A percentile compares a stretch with the other conserved stretches of the same genome.
phyloP scores from a whole-genome alignment of 1,140 invertebrate species.

The Zaprionus taronus region DNA sequence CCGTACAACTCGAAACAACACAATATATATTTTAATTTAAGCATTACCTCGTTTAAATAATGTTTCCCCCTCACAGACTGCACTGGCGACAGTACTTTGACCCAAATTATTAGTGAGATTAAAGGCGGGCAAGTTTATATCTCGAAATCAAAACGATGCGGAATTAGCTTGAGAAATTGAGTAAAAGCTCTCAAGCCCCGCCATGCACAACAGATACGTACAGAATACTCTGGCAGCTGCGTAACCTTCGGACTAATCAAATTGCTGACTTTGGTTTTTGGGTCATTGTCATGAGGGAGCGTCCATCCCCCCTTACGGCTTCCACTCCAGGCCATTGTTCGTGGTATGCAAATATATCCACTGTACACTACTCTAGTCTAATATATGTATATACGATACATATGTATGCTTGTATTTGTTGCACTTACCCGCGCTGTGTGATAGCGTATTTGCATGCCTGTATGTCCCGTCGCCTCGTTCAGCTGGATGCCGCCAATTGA shows the following conservation, averaged over 20 bases:
- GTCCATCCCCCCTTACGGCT: not conserved
- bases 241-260: conserved; percentile 62
- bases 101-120: not conserved
- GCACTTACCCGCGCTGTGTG: conserved; percentile 87
- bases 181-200: not conserved
- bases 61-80: not conserved
- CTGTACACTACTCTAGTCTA: not conserved
- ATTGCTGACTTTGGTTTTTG: conserved; percentile 40
- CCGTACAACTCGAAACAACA: not conserved
- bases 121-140: not conserved
- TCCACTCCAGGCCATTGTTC: not conserved
- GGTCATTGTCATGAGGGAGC: conserved; percentile 55
- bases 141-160: not conserved
- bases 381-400: not conserved
- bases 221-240: conserved; percentile 40
- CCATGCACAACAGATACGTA: not conserved
- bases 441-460: conserved; percentile 92
- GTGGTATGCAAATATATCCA: not conserved
- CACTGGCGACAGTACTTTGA: not conserved
- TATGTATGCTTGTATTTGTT: not conserved
- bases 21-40: not conserved
- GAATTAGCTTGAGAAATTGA: not conserved
- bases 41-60: not conserved
- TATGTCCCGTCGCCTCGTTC: conserved; percentile 89
- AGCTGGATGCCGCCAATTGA: conserved; percentile 93